These are phyloP conservation scores for Agonopterix heracliana DNA, from an alignment of 2,888 invertebrate species.

Conservation along the genomic window DNA sequence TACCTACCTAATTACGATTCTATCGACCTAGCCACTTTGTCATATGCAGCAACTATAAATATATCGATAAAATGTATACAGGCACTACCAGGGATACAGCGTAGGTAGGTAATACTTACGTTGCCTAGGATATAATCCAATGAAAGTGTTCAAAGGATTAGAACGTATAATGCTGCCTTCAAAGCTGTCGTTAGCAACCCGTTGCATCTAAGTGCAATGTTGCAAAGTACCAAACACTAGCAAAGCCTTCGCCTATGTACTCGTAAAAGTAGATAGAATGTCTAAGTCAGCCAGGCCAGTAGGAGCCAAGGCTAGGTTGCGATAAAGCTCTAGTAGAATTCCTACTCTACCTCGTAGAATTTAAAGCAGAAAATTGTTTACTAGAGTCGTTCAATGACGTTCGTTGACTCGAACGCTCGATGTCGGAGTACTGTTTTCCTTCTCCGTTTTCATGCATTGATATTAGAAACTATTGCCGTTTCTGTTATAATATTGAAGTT, in stretches of 20 bases:
- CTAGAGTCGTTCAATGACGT: constrained; percentile 62
- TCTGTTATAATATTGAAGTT: constrained; percentile 22
- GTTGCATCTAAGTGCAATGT: constrained; percentile 50
- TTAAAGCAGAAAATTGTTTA: constrained; percentile 33
- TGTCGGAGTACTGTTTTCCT: constrained; percentile 74
- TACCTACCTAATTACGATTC: too few relatives aligned
- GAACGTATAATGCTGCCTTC: constrained; percentile 43
- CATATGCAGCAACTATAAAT: too few relatives aligned
- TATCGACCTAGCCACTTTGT: too few relatives aligned
- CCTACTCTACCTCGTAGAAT: constrained; percentile 29
- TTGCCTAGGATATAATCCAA: constrained; percentile 30
- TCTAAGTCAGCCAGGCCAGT: constrained; percentile 76
- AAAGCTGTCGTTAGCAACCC: constrained; percentile 35
- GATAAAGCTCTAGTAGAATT: constrained; percentile 25
- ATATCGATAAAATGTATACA: too few relatives aligned
- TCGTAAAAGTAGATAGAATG: constrained; percentile 77
- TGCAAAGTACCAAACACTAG: constrained; percentile 23
- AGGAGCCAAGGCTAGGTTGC: constrained; percentile 73
- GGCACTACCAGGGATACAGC: too few relatives aligned
- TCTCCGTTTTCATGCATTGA: constrained; percentile 73
- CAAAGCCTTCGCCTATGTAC: constrained; percentile 68
- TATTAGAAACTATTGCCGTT: constrained; percentile 67
- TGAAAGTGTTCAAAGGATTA: constrained; percentile 49
- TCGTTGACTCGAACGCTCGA: constrained; percentile 74
- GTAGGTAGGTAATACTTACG: too few relatives aligned